Conservation (phyloP, 2,797 vertebrate species). For the Malurus leucopterus region DNA sequence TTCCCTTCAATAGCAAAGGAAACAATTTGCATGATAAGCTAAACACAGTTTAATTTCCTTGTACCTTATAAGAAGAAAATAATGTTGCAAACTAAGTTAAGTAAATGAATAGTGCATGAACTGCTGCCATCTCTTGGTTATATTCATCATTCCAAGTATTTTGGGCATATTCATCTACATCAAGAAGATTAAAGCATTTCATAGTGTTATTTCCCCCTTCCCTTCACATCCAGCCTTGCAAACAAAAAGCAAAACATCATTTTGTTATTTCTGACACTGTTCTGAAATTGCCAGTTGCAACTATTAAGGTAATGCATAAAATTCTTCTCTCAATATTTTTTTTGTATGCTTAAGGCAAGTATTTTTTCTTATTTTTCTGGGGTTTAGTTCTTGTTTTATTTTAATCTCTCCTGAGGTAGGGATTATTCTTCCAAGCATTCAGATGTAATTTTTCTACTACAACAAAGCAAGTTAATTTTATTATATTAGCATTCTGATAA, state of each 20-base stretch:
- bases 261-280: background rate
- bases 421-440: background rate
- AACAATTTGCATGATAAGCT: background rate
- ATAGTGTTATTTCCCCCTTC: background rate
- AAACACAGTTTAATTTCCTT: background rate
- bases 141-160: constrained; percentile 1
- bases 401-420: background rate
- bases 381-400: background rate
- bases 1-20: background rate
- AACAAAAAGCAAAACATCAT: background rate
- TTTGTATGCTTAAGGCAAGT: background rate
- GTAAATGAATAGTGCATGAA: constrained; percentile 19
- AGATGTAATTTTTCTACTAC: background rate
- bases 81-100: background rate
- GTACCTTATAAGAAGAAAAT: background rate
- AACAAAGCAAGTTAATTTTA: background rate
- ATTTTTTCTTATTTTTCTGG: background rate
- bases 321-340: background rate
- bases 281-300: background rate
- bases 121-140: constrained; percentile 59
- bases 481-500: background rate
- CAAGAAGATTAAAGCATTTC: background rate
- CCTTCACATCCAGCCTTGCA: background rate
- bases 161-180: background rate
- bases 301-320: background rate